phyloP scores from a whole-genome alignment of 92 coral and sea anemone genomes.

The Epizoanthus scotinus region DNA sequence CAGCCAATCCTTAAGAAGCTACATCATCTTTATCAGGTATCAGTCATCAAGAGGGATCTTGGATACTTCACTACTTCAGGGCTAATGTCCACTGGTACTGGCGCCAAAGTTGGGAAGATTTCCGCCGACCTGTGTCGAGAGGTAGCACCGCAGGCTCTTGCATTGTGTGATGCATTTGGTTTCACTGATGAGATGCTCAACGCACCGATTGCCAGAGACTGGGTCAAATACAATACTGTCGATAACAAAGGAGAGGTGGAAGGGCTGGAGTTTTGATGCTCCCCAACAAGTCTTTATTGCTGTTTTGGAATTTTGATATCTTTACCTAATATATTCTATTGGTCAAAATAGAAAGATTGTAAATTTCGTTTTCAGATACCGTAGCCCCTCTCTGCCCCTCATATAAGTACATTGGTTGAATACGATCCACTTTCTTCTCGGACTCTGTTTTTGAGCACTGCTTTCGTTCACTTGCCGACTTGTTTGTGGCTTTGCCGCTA shows the following conservation, averaged over 20 bases:
- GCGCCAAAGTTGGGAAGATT: constrained; percentile 65
- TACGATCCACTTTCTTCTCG: no score
- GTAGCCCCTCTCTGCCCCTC: no score
- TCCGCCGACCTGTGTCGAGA: constrained; percentile 78
- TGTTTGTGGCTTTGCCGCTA: no score
- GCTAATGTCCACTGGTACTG: constrained; percentile 60
- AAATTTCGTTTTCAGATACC: no score
- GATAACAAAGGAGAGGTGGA: constrained; percentile 77
- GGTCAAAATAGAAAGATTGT: no score
- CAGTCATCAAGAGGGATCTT: constrained; percentile 62
- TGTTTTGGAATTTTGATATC: no score
- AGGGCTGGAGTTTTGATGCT: constrained; percentile 47
- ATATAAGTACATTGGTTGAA: no score
- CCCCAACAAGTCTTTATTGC: no score
- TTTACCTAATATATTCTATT: no score
- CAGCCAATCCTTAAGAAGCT: constrained; percentile 68
- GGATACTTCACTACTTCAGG: constrained; percentile 71
- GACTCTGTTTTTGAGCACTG: no score
- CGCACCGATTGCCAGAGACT: constrained; percentile 90
- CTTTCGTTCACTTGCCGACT: no score
- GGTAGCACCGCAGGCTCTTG: constrained; percentile 79
- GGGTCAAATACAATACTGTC: constrained; percentile 76
- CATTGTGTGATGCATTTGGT: constrained; percentile 85
- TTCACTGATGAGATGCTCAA: constrained; percentile 70
- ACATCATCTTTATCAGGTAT: constrained; percentile 67